These are phyloP conservation scores for Nezara viridula DNA, from an alignment of 2,888 invertebrate genomes.

Conservation along the genomic window DNA sequence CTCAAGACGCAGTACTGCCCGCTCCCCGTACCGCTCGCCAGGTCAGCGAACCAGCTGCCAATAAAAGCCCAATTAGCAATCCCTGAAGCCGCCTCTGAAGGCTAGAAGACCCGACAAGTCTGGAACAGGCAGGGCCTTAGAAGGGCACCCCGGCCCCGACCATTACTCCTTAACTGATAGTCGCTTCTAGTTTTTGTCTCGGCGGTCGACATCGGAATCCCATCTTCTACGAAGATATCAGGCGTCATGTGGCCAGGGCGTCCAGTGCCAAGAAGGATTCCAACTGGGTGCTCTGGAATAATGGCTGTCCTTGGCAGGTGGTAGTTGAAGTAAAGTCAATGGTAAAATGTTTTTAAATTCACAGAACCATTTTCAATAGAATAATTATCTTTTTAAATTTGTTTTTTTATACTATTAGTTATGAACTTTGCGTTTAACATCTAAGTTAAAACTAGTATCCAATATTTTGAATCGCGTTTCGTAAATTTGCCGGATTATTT, in stretches of 20 bases:
- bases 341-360: not conserved
- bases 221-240: constrained; percentile 9
- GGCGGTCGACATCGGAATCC: not conserved
- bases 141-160: not conserved
- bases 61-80: constrained; percentile 21
- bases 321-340: not conserved
- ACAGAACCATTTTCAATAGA: not conserved
- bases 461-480: no score
- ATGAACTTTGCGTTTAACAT: no score
- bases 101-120: not conserved
- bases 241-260: not conserved
- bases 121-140: not conserved
- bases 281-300: not conserved
- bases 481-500: no score
- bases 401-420: no score
- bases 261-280: not conserved
- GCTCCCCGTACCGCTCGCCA: not conserved
- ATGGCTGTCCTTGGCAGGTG: not conserved
- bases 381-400: no score
- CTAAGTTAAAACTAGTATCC: no score
- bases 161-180: constrained; percentile 38
- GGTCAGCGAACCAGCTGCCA: not conserved
- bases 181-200: not conserved
- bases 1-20: not conserved
- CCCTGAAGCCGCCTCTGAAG: not conserved